Base-by-base conservation (phyloP, 2,797 vertebrate species). In the Hirundo rustica region DNA sequence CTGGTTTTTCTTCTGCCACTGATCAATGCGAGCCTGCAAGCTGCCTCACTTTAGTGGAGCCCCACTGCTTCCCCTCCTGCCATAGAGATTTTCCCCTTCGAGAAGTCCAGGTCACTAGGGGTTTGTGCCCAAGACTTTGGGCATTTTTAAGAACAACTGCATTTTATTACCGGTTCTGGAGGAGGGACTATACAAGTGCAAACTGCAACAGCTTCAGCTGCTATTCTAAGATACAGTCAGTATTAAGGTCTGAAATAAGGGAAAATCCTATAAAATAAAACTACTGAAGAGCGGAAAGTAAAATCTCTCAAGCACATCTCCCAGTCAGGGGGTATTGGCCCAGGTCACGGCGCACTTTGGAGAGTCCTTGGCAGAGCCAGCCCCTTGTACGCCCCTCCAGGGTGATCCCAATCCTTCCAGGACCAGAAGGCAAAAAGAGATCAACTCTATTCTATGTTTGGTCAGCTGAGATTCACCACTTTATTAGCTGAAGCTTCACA, bases 321-420 rank as follows among this genome's bases (percentile, higher is more conserved):
- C 44, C 61, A 54, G 18, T 36, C 68, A 50, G 45, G 20, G 32
- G 13, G 0, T 16, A 67, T 6, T 8, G 50, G 64, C 40, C 36
- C 81, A 54, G 60, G 30, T 20, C 44, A 45, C 0, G 78, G 48
- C 0, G 0, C 22, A 42, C 48, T 38, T 20, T 2, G 13, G 36
- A 22, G 0, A 34, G 58, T 3, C 34, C 67, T 54, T 4, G 34
- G n/a, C 57, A 36, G 53, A 88, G 48, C 11, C 16, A 88, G 48
- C 10, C 16, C 51, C 30, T 45, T 16, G 11, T 14, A 23, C 13
- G 11, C 14, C 10, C 27, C 23, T 13, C 7, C 19, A 47, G 8
- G 16, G 27, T 18, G 30, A 75, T 25, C 44, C 58, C 30, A 50
- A 82, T 12, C 20, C 16, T 47, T 23, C 25, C 27, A 42, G 36